phyloP scores from a whole-genome alignment of 2,888 invertebrate genomes.

The Heliconius aoede region DNA sequence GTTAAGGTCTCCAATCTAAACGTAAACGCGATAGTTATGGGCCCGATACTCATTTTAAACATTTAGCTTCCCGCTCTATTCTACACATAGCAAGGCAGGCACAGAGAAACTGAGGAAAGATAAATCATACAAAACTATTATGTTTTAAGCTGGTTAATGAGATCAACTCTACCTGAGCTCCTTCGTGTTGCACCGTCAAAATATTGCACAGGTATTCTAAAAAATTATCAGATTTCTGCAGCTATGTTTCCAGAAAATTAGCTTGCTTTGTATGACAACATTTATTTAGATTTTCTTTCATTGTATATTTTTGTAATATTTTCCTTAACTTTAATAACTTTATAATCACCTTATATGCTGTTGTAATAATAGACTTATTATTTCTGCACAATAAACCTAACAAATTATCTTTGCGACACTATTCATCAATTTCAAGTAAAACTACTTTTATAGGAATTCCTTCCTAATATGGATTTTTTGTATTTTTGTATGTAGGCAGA shows the following conservation, averaged over 20 bases:
- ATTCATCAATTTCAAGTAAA: slow-evolving; percentile 9
- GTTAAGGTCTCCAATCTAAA: not conserved
- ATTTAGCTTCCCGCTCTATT: too few species aligned
- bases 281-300: not conserved
- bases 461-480: not conserved
- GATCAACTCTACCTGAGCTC: not conserved
- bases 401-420: not conserved
- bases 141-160: not conserved
- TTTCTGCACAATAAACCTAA: not conserved
- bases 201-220: not conserved
- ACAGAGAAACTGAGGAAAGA: too few species aligned
- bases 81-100: too few species aligned
- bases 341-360: not conserved
- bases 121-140: not conserved
- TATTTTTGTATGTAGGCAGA: not conserved
- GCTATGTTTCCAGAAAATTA: not conserved
- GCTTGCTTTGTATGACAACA: slow-evolving; percentile 20
- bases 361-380: not conserved
- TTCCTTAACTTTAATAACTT: not conserved
- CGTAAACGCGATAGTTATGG: not conserved
- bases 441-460: not conserved
- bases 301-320: not conserved
- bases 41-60: too few species aligned
- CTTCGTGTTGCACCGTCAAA: not conserved
- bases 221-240: not conserved